phyloP scores from a whole-genome alignment of 2,797 vertebrate species.

The Sphaeramia orbicularis region DNA sequence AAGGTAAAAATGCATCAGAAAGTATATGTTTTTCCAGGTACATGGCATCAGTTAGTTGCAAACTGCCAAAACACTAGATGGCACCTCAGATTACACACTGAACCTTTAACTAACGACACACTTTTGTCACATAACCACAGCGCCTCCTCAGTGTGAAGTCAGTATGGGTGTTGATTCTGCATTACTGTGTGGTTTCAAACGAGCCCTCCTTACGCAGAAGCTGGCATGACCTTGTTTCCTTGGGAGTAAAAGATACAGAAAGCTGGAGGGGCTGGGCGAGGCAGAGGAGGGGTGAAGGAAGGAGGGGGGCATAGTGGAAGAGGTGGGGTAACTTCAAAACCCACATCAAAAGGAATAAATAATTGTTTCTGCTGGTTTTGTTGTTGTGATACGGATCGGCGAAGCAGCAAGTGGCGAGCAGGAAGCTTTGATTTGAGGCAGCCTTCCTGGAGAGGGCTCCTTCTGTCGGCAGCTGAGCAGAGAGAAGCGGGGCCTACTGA shows the following conservation, averaged over 20 bases:
- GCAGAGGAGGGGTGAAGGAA: slow-evolving; percentile 71
- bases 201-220: slow-evolving; percentile 68
- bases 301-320: slow-evolving; percentile 70
- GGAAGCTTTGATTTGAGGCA: slow-evolving; percentile 96
- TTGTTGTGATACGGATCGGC: slow-evolving; percentile 98
- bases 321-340: slow-evolving; percentile 88
- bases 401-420: slow-evolving; percentile 96
- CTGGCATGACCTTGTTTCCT: slow-evolving; percentile 92
- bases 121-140: slow-evolving; percentile 37
- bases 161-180: slow-evolving; percentile 49
- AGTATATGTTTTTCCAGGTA: no score
- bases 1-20: no score
- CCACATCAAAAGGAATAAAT: slow-evolving; percentile 99
- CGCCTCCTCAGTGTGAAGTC: slow-evolving; percentile 48
- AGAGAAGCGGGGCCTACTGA: slow-evolving; percentile 92
- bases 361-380: slow-evolving; percentile 99
- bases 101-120: background rate
- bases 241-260: slow-evolving; percentile 87
- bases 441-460: slow-evolving; percentile 94
- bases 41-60: no score
- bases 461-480: slow-evolving; percentile 92
- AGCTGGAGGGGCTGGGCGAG: slow-evolving; percentile 72
- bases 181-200: slow-evolving; percentile 76
- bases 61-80: no score
- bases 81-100: no score